Evolutionary conservation across 2,888 invertebrate genomes (phyloP), one percentile per base, ranked within the genome.

Genomic region (Caenorhabditis japonica): DNA sequence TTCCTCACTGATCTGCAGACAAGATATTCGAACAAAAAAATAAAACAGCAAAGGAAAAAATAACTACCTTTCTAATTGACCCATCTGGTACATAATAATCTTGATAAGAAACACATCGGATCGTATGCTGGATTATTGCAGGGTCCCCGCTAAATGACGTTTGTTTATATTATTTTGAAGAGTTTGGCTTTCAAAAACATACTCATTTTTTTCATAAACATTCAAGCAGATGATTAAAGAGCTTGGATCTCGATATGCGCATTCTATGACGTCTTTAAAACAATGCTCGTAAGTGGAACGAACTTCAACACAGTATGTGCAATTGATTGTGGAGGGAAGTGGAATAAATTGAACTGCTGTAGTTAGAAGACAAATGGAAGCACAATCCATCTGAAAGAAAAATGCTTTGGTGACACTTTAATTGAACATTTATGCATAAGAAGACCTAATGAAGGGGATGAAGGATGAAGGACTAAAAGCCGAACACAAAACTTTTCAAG

Each of bases 231-330:
- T 58, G 17, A 80, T 77, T 19, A 80, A 33, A 19, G 75, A 73
- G n/a, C 68, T 66, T n/a, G 82, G 82, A 64, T 82, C 82, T 17
- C 77, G 59, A 34, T 82, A 82, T 8, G 82, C 82, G 33, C 82
- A 82, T 49, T 82, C 82, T 10, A 82, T 74, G 13, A 82, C 79
- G 46, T 82, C 76, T n/a, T 79, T 77, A 69, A 80, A 82, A 33
- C 82, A 82, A 34, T 80, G 73, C 13, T 62, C 72, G 21, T 79
- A 76, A 0, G 79, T 76, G 0, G 82, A 82, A 0, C 82, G 47
- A 12, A 77, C 66, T 46, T 82, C 82, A 8, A 82, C 79, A 25
- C 82, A 82, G 41, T 77, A 82, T 12, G 64, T 71, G 59, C 82
- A 80, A 30, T 71, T 76, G 15, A 60, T 17, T 12, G 59, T 68